These are phyloP conservation scores for Spermophilus dauricus DNA, from an alignment of 2,113 vertebrate genomes.

Conservation along the genomic window DNA sequence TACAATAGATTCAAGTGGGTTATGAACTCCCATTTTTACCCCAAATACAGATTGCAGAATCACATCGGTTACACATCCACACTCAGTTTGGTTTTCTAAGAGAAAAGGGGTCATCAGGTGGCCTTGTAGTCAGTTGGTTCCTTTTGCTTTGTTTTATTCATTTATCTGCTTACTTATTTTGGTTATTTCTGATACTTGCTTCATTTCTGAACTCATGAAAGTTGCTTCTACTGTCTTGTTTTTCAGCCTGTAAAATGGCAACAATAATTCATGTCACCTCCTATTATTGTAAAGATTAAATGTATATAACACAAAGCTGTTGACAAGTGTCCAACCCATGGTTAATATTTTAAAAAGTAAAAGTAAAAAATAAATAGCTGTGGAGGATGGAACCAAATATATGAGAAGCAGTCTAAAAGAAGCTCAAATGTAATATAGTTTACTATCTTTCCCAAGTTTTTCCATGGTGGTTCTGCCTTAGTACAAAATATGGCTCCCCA, in stretches of 20 bases:
- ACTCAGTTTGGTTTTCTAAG: not conserved
- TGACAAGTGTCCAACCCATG: not conserved
- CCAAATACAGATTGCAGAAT: no score
- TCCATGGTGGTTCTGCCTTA: not conserved
- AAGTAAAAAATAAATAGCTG: not conserved
- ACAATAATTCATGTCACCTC: not conserved
- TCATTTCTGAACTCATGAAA: not conserved
- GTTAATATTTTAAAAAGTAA: not conserved
- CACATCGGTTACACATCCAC: no score
- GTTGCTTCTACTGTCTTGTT: not conserved
- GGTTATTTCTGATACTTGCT: not conserved
- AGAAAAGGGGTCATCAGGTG: accelerated
- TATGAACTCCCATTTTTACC: no score
- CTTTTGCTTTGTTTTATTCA: not conserved
- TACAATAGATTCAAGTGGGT: no score
- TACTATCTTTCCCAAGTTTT: not conserved
- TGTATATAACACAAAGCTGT: not conserved
- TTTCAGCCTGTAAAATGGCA: not conserved
- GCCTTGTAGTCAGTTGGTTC: not conserved
- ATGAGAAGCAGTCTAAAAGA: not conserved
- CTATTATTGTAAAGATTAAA: not conserved
- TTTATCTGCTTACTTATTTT: not conserved
- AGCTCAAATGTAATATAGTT: not conserved
- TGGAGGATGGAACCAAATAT: not conserved
- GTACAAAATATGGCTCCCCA: not conserved